Conservation (phyloP, 1,140 invertebrate genomes). For the Venturia canescens region DNA sequence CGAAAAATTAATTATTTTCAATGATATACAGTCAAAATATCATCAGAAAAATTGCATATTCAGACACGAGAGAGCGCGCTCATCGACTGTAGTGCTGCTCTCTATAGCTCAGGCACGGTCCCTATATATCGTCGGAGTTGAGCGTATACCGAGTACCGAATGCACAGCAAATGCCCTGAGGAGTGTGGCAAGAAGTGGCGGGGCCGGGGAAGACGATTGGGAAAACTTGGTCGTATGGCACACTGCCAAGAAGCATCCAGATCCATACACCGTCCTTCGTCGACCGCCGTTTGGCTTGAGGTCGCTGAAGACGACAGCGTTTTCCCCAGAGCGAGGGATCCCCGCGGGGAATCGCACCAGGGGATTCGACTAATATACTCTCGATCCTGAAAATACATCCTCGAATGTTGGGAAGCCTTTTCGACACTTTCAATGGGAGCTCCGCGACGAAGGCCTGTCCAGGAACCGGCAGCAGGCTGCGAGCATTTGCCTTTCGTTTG, state of each 20-base stretch:
- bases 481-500: too few relatives aligned
- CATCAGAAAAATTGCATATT: too few relatives aligned
- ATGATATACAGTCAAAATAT: too few relatives aligned
- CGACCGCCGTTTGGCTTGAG: constrained; percentile 6
- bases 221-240: constrained; percentile 50
- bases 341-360: not conserved
- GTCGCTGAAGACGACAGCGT: not conserved
- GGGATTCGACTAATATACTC: not conserved
- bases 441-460: too few relatives aligned
- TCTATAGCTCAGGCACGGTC: too few relatives aligned
- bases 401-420: too few relatives aligned
- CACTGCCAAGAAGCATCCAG: constrained; percentile 53
- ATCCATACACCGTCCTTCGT: constrained; percentile 51
- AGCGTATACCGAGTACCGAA: not conserved
- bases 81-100: too few relatives aligned
- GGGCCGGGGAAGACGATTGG: not conserved
- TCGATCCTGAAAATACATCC: not conserved
- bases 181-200: not conserved
- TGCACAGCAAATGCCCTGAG: constrained; percentile 17
- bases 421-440: too few relatives aligned
- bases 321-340: not conserved
- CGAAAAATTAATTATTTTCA: too few relatives aligned
- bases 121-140: not conserved
- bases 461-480: too few relatives aligned
- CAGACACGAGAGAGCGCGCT: too few relatives aligned